Conservation (phyloP, 2,113 vertebrate genomes). For the Regulus satrapa region DNA sequence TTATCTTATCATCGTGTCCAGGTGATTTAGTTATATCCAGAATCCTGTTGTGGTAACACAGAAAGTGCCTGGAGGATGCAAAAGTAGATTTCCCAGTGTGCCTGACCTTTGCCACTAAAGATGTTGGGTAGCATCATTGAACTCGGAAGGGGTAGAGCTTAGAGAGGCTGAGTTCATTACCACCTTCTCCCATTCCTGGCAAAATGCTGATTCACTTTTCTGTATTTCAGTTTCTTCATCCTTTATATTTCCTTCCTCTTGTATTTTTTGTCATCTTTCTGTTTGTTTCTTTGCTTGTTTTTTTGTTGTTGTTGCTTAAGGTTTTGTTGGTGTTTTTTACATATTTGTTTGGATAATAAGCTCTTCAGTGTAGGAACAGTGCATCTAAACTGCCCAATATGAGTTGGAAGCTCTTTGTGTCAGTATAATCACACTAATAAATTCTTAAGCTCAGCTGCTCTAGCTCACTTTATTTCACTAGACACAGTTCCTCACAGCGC, state of each 20-base stretch:
- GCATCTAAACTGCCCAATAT: background rate
- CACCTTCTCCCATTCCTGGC: background rate
- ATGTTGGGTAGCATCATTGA: background rate
- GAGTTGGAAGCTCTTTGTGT: background rate
- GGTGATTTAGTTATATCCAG: background rate
- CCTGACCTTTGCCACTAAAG: background rate
- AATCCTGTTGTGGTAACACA: background rate
- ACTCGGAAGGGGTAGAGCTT: background rate
- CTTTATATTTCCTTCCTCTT: background rate
- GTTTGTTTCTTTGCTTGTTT: background rate
- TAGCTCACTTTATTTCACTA: background rate
- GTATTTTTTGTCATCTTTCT: background rate
- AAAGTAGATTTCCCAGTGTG: background rate
- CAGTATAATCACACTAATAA: background rate
- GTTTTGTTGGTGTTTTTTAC: background rate
- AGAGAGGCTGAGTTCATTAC: background rate
- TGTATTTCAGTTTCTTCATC: background rate
- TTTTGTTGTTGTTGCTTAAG: background rate
- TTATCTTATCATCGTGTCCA: background rate
- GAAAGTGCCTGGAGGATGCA: background rate
- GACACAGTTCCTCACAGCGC: background rate
- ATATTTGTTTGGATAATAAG: background rate
- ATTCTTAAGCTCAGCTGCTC: background rate
- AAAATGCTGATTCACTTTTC: background rate
- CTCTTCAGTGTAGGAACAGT: background rate